Evolutionary conservation across 2,113 vertebrate species (phyloP).

Genomic region (Desmodus rotundus): DNA sequence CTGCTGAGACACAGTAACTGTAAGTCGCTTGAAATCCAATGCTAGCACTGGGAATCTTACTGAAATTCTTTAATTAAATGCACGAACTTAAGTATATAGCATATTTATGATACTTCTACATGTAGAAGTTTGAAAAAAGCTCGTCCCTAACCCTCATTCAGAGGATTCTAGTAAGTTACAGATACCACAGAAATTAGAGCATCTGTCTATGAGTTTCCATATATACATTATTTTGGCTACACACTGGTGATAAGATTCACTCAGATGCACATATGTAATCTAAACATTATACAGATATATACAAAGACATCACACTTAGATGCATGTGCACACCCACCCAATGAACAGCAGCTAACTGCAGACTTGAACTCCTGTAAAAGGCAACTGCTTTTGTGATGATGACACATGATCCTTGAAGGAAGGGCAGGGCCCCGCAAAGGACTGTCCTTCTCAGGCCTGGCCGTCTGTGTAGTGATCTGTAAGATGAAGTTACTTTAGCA

Average conservation of each 20-base stretch:
- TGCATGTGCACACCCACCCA: slow-evolving; percentile 1
- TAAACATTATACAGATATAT: slow-evolving; percentile 68
- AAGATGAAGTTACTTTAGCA: neutral
- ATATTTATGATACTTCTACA: neutral
- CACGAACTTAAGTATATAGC: neutral
- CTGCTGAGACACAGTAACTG: neutral
- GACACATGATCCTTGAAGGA: neutral
- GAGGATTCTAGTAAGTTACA: no score
- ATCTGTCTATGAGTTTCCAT: neutral
- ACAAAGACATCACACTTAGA: slow-evolving; percentile 47
- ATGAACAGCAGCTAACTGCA: slow-evolving; percentile 34
- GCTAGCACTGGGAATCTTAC: neutral
- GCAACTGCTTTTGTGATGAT: no score
- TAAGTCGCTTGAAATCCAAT: neutral
- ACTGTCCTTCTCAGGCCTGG: neutral
- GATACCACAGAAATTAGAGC: slow-evolving; percentile 17
- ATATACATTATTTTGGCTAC: slow-evolving; percentile 76
- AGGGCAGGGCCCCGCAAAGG: neutral
- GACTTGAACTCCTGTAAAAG: slow-evolving; percentile 58
- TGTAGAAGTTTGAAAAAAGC: neutral
- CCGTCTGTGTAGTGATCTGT: neutral
- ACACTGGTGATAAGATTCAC: slow-evolving; percentile 65
- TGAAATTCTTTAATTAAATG: neutral
- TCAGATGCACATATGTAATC: slow-evolving; percentile 44
- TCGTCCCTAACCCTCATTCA: neutral